A percentile compares a stretch with the other conserved stretches of the same genome.
Conservation (phyloP, 2,888 invertebrate species). For the Timema cristinae region DNA sequence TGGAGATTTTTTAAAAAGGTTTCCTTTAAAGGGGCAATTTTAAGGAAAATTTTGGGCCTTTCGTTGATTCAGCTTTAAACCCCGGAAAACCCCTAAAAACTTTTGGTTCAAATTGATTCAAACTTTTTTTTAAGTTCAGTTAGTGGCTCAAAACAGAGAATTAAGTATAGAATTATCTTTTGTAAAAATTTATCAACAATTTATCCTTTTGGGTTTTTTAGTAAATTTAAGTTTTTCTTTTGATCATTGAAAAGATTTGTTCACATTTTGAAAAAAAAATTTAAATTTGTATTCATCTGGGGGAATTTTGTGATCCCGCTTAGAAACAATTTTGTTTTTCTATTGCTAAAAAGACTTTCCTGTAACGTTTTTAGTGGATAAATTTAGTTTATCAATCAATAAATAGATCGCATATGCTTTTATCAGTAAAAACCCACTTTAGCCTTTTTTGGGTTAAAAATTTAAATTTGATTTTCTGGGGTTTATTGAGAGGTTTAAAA, state of each 20-base stretch:
- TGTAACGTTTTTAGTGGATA: too few relatives aligned
- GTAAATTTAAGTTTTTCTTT: background rate
- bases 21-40: slow-evolving; percentile 46
- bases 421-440: too few relatives aligned
- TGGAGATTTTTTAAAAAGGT: slow-evolving; percentile 45
- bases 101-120: slow-evolving; percentile 36
- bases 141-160: slow-evolving; percentile 44
- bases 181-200: too few relatives aligned
- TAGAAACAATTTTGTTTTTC: too few relatives aligned
- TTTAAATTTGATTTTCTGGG: too few relatives aligned
- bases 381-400: too few relatives aligned
- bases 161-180: slow-evolving; percentile 37
- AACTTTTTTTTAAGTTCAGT: slow-evolving; percentile 46
- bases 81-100: slow-evolving; percentile 22
- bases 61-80: slow-evolving; percentile 14
- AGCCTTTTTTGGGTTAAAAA: too few relatives aligned
- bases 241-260: slow-evolving; percentile 21
- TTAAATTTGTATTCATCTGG: background rate
- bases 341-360: too few relatives aligned
- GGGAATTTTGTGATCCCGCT: too few relatives aligned
- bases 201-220: background rate
- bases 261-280: slow-evolving; percentile 16
- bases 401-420: too few relatives aligned
- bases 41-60: slow-evolving; percentile 8
- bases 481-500: too few relatives aligned